Percentiles rank a stretch among this genome's conserved stretches.
Evolutionary conservation across 1,140 invertebrate species (phyloP).

Genomic region (Brachionus manjavacas): DNA sequence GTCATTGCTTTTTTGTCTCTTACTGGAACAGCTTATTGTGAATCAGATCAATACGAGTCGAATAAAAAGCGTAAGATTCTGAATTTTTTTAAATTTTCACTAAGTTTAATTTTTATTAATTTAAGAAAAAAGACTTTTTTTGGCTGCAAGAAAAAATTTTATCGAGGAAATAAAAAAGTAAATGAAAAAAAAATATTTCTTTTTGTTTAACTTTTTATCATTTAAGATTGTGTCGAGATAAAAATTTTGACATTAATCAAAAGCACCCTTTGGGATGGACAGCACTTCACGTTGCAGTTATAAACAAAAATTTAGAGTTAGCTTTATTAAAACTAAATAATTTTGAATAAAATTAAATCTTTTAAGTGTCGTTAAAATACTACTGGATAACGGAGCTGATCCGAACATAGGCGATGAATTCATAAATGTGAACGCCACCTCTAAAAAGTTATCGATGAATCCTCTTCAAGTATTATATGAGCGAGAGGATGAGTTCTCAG

Average conservation of each 20-base stretch:
- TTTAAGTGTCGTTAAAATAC: slow-evolving; percentile 62
- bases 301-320: slow-evolving; percentile 64
- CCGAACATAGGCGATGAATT: slow-evolving; percentile 74
- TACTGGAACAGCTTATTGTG: not conserved
- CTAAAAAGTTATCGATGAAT: slow-evolving; percentile 52
- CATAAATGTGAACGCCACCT: slow-evolving; percentile 64
- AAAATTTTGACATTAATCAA: slow-evolving; percentile 49
- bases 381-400: slow-evolving; percentile 72
- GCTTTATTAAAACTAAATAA: not conserved
- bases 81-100: not conserved
- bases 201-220: not conserved
- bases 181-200: not conserved
- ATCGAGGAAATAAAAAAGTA: not conserved
- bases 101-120: not conserved
- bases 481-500: slow-evolving; percentile 74
- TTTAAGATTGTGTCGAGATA: not conserved
- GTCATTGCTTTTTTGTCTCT: not conserved
- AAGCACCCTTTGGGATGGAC: slow-evolving; percentile 71
- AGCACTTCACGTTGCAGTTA: slow-evolving; percentile 73
- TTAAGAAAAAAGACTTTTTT: slow-evolving; percentile 16
- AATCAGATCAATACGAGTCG: not conserved
- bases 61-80: not conserved
- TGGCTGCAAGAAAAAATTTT: slow-evolving; percentile 15
- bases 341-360: slow-evolving; percentile 29
- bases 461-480: slow-evolving; percentile 66